These are phyloP conservation scores for Hypomesus transpacificus DNA, from an alignment of 2,113 vertebrate genomes.

Conservation along the genomic window DNA sequence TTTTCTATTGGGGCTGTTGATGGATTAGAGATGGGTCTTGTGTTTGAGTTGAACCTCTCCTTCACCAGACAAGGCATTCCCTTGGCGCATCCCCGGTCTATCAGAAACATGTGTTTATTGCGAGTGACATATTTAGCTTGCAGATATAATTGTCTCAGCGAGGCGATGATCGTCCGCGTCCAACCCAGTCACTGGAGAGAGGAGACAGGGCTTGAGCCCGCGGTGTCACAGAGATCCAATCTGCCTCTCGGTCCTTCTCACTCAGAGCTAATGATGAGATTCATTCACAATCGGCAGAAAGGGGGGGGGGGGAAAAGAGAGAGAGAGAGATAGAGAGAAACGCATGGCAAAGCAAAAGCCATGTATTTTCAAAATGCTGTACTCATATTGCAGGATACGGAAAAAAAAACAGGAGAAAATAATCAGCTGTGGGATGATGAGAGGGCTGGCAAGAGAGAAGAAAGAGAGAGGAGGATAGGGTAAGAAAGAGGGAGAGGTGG, in stretches of 20 bases:
- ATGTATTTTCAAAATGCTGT: not conserved
- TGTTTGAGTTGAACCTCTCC: slow-evolving; percentile 21
- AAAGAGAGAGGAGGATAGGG: slow-evolving; percentile 33
- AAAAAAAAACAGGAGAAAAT: not conserved
- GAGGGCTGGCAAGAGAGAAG: slow-evolving; percentile 7
- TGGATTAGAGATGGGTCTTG: slow-evolving; percentile 33
- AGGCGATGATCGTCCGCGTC: slow-evolving; percentile 59
- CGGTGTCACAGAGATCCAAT: slow-evolving; percentile 56
- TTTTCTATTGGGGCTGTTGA: slow-evolving; percentile 32
- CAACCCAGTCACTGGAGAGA: slow-evolving; percentile 55
- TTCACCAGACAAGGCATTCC: slow-evolving; percentile 32
- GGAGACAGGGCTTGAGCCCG: slow-evolving; percentile 24
- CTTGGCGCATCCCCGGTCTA: slow-evolving; percentile 46
- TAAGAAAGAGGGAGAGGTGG: slow-evolving; percentile 35
- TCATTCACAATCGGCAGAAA: slow-evolving; percentile 44
- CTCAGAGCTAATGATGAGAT: slow-evolving; percentile 59
- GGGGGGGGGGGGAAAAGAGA: not conserved
- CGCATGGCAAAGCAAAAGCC: not conserved
- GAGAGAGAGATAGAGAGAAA: not conserved
- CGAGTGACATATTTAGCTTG: slow-evolving; percentile 68
- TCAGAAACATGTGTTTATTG: slow-evolving; percentile 64
- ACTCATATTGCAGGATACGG: not conserved
- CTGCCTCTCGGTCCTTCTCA: slow-evolving; percentile 52
- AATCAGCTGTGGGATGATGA: not conserved
- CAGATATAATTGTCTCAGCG: slow-evolving; percentile 64